Base-by-base conservation (phyloP, 30 jellyfish, hydroid and myxozoan species). In the Sanderia malayensis region DNA sequence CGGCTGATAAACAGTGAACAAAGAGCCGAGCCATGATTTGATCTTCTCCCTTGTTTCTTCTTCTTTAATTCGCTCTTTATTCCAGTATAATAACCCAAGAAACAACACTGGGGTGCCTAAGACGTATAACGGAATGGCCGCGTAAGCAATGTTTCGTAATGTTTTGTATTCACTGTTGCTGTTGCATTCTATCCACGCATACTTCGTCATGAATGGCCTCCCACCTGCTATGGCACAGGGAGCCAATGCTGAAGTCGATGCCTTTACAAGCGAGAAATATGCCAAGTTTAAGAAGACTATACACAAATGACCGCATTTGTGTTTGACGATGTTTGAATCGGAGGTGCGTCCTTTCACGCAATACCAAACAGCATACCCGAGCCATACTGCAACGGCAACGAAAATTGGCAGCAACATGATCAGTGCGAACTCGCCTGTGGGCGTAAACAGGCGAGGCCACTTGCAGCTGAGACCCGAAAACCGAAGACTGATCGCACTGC, bases 11-110 rank as follows among this genome's bases (percentile, higher is more conserved):
- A 84, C 65, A 46, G n/a, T 25, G 31, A 6, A 82, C 58, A 82
- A 63, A 11, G 94, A 65, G 25, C 94, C 94, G 1, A 82, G 68
- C 94, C 94, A 82, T 3, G 34, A 31, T 18, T 33, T 6, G 15
- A 74, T 82, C 8, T 33, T 15, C 44, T 31, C 70, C 30, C 71
- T 30, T 23, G 55, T 82, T 6, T 70, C 76, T 23, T 67, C 86
- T 6, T 70, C 76, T 15, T 10, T 44, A 20, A 82, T 32, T 10
- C 62, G 57, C 9, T 64, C 24, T 28, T 86, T 61, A 9, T 82
- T 28, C 86, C 84, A 67, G 9, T 18, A 0, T 18, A 82, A 68
- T 59, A 82, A 60, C 15, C 49, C 30, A 3, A 65, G 58, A 52
- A 82, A 82, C 31, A 62, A 32, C 58, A 47, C 45, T 0, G 94